Evolutionary conservation across 2,797 vertebrate genomes (phyloP).

Genomic region (Poeciliopsis infans): DNA sequence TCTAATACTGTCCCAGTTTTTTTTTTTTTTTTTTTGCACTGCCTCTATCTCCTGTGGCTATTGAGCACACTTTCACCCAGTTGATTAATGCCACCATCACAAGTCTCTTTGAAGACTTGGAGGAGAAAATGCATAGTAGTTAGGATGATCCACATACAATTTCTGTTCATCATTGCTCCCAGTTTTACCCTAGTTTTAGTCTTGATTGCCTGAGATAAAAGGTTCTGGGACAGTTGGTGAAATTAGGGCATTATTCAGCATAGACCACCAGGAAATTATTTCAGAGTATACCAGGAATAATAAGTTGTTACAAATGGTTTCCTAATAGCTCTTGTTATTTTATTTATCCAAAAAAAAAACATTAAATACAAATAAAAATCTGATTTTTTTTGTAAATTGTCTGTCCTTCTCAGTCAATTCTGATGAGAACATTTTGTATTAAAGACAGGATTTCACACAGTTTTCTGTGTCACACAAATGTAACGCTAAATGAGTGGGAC

Average conservation of each 20-base stretch:
- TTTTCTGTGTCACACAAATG: neutral
- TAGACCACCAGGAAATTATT: constrained; percentile 28
- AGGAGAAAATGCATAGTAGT: constrained; percentile 16
- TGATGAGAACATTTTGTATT: neutral
- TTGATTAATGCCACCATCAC: constrained; percentile 75
- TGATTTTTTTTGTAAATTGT: neutral
- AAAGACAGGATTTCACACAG: neutral
- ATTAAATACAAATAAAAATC: neutral
- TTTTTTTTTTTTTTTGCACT: constrained; percentile 69
- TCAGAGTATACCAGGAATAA: neutral
- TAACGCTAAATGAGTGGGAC: neutral
- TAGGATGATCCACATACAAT: constrained; percentile 55
- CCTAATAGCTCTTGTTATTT: neutral
- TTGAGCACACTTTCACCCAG: constrained; percentile 67
- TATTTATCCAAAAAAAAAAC: neutral
- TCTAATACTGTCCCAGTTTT: constrained; percentile 79
- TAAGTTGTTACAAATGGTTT: neutral
- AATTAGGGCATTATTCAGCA: constrained; percentile 28
- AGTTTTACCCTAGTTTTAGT: constrained; percentile 56
- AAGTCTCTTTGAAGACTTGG: constrained; percentile 63
- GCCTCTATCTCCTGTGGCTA: constrained; percentile 73
- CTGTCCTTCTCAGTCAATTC: neutral
- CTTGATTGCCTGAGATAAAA: constrained; percentile 46
- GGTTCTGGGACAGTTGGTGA: constrained; percentile 58
- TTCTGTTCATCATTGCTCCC: constrained; percentile 35